A percentile compares a stretch with the other conserved stretches of the same genome.
phyloP scores from a whole-genome alignment of 2,113 vertebrate genomes.

The Xiphorhynchus elegans region DNA sequence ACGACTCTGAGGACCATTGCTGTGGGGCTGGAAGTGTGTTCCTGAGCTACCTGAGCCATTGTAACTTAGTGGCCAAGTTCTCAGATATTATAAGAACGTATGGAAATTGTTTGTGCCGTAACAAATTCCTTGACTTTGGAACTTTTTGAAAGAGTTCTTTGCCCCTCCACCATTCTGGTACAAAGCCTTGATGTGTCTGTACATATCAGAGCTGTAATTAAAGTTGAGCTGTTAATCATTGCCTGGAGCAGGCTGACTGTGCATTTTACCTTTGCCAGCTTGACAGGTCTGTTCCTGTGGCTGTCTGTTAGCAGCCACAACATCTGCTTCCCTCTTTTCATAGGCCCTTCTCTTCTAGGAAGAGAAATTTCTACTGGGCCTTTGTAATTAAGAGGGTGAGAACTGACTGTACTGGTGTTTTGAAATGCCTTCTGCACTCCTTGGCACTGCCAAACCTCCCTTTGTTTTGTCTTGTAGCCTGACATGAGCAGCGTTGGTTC shows the following conservation, averaged over 20 bases:
- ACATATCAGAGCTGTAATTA: neutral
- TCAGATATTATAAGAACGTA: neutral
- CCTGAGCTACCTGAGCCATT: neutral
- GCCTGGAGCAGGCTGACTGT: neutral
- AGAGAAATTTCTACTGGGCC: neutral
- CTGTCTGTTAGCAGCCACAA: neutral
- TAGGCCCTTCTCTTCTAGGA: neutral
- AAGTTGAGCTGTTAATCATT: neutral
- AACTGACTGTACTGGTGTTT: neutral
- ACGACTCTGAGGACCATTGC: neutral
- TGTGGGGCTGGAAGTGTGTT: neutral
- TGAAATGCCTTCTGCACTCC: neutral
- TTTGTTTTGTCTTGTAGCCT: conserved; percentile 52
- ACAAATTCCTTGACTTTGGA: neutral
- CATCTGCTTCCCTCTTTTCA: neutral
- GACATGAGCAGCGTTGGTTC: conserved; percentile 21
- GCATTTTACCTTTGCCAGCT: neutral
- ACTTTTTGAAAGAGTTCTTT: neutral
- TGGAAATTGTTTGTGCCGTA: neutral
- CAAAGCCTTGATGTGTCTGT: neutral
- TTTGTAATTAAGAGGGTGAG: neutral
- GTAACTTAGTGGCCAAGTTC: neutral
- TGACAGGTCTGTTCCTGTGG: neutral
- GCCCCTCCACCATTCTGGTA: neutral
- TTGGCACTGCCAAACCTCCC: neutral